Conservation (phyloP, 2,113 vertebrate genomes). For the Megaceryle torquata region DNA sequence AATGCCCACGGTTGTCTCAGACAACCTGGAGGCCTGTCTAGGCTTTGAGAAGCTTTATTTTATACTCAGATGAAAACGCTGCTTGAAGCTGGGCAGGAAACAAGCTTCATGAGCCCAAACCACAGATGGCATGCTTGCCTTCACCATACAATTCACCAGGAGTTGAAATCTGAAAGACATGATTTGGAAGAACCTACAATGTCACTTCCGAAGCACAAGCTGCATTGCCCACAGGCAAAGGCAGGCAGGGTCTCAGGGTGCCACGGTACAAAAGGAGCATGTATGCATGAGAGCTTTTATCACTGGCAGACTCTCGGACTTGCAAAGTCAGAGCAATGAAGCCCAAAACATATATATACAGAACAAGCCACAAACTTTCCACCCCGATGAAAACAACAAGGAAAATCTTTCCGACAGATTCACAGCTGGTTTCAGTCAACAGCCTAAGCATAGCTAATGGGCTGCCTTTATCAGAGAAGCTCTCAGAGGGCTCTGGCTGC, state of each 20-base stretch:
- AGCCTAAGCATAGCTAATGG: slow-evolving; percentile 54
- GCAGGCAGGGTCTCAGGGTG: not conserved
- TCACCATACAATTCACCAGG: not conserved
- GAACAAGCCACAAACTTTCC: slow-evolving; percentile 15
- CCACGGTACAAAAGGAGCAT: not conserved
- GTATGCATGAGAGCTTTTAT: slow-evolving; percentile 4
- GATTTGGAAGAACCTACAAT: not conserved
- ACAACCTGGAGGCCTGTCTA: not conserved
- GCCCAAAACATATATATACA: slow-evolving; percentile 1
- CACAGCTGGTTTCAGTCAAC: slow-evolving; percentile 57
- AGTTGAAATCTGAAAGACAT: not conserved
- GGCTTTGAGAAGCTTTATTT: not conserved
- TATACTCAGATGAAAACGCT: not conserved
- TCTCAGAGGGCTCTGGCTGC: slow-evolving; percentile 27
- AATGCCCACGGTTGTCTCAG: not conserved
- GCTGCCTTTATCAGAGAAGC: slow-evolving; percentile 20
- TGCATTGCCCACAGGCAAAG: not conserved
- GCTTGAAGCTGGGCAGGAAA: slow-evolving; percentile 7
- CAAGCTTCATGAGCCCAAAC: not conserved
- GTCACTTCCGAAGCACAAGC: not conserved
- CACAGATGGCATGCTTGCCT: slow-evolving; percentile 24
- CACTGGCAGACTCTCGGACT: slow-evolving; percentile 1
- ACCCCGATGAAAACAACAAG: slow-evolving; percentile 44
- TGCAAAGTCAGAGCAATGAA: not conserved
- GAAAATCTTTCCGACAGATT: slow-evolving; percentile 59